phyloP scores from a whole-genome alignment of 2,888 invertebrate genomes.

The Mimas tiliae region DNA sequence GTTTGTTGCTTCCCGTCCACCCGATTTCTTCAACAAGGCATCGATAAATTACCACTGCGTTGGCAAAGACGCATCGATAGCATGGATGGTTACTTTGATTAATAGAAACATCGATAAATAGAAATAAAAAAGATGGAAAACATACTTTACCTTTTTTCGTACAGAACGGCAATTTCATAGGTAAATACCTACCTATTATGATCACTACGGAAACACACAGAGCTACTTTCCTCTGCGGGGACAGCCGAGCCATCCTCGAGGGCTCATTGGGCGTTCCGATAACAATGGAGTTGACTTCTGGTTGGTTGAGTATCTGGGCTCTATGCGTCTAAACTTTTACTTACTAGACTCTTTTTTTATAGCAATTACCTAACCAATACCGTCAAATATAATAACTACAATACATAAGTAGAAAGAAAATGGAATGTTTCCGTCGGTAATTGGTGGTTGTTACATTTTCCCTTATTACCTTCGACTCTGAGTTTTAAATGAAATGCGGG shows the following conservation, averaged over 20 bases:
- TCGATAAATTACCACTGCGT: too few species aligned
- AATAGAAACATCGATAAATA: too few species aligned
- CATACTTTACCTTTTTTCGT: too few species aligned
- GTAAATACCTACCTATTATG: too few species aligned
- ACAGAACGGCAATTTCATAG: too few species aligned
- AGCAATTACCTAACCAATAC: neutral
- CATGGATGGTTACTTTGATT: too few species aligned
- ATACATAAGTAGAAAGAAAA: neutral
- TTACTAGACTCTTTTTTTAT: too few species aligned
- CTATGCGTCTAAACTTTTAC: neutral
- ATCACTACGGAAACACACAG: slow-evolving; percentile 42
- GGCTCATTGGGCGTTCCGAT: slow-evolving; percentile 52
- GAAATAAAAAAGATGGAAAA: too few species aligned
- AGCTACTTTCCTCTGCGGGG: slow-evolving; percentile 30
- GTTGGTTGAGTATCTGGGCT: slow-evolving; percentile 51
- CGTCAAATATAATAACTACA: neutral
- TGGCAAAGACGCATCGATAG: too few species aligned
- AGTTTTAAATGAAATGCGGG: slow-evolving; percentile 64
- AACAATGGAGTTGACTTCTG: slow-evolving; percentile 58
- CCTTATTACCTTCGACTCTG: slow-evolving; percentile 25
- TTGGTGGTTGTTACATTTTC: slow-evolving; percentile 36
- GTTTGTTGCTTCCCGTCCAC: too few species aligned
- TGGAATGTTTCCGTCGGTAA: slow-evolving; percentile 34
- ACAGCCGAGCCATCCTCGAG: slow-evolving; percentile 36
- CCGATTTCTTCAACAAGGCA: too few species aligned